Percentiles rank a stretch among this genome's conserved stretches.
These are phyloP conservation scores for Dissostichus mawsoni DNA, from an alignment of 2,113 vertebrate genomes.

Conservation along the genomic window DNA sequence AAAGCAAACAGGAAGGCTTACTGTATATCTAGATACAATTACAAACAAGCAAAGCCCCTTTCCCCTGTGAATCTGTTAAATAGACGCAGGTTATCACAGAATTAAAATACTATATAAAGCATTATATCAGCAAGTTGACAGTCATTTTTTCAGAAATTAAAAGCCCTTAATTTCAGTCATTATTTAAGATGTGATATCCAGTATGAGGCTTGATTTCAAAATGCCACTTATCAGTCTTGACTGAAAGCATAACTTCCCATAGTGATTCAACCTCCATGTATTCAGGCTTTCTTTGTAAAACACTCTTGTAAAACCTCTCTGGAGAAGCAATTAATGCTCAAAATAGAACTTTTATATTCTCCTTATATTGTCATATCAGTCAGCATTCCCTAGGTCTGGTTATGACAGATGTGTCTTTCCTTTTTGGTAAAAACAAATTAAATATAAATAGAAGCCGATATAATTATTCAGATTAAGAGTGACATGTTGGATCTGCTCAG, in stretches of 20 bases:
- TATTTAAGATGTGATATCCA: background rate
- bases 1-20: no score
- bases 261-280: conserved; percentile 14
- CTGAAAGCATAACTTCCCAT: background rate
- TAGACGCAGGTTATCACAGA: background rate
- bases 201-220: background rate
- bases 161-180: background rate
- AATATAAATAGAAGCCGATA: conserved; percentile 28
- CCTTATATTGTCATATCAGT: conserved; percentile 23
- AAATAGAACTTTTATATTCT: conserved; percentile 36
- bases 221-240: background rate
- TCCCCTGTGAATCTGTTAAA: background rate
- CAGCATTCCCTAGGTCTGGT: conserved; percentile 23
- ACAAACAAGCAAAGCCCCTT: background rate
- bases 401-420: conserved; percentile 13
- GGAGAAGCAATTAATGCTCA: conserved; percentile 39
- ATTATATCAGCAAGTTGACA: background rate
- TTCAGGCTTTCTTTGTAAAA: conserved; percentile 6
- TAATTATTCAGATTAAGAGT: conserved; percentile 43
- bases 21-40: background rate
- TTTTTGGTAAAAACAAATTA: conserved; percentile 8
- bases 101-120: background rate
- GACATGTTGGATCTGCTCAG: conserved; percentile 65
- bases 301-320: conserved; percentile 20
- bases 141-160: background rate